These are phyloP conservation scores for Stenodema calcarata DNA, from an alignment of 2,888 invertebrate genomes.

Conservation along the genomic window DNA sequence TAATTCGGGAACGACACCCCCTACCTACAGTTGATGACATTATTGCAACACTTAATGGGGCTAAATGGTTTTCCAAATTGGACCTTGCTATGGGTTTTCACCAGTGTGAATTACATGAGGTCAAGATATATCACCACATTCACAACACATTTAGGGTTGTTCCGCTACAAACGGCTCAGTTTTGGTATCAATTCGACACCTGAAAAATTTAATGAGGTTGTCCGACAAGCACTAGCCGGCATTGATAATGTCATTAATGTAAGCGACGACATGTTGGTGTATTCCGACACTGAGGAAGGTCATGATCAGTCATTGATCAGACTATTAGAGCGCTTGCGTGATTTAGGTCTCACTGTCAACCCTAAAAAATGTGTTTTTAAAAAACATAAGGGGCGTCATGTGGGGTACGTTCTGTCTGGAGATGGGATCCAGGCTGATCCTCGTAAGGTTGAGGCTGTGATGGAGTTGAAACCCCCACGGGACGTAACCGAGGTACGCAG, in stretches of 20 bases:
- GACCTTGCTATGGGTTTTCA: conserved; percentile 12
- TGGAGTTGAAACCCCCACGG: neutral
- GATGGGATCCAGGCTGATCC: neutral
- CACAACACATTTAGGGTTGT: conserved; percentile 2
- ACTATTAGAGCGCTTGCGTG: neutral
- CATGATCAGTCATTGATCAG: neutral
- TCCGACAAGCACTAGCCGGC: neutral
- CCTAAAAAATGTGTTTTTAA: neutral
- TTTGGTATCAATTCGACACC: conserved; percentile 8
- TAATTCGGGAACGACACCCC: conserved; percentile 1
- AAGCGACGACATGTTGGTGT: conserved; percentile 14
- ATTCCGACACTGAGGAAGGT: neutral
- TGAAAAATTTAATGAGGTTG: conserved; percentile 6
- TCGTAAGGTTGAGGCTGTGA: neutral
- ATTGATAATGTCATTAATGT: conserved; percentile 15
- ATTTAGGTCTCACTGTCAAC: neutral
- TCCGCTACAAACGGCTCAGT: neutral
- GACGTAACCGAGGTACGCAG: neutral
- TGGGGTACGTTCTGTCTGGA: neutral
- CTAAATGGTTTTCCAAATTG: conserved; percentile 10
- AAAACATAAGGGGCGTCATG: neutral
- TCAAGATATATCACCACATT: conserved; percentile 23
- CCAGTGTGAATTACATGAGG: conserved; percentile 12
- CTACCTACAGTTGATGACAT: conserved; percentile 4
- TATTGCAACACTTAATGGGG: conserved; percentile 1